phyloP scores from a whole-genome alignment of 2,888 invertebrate genomes.

The Achlya flavicornis region DNA sequence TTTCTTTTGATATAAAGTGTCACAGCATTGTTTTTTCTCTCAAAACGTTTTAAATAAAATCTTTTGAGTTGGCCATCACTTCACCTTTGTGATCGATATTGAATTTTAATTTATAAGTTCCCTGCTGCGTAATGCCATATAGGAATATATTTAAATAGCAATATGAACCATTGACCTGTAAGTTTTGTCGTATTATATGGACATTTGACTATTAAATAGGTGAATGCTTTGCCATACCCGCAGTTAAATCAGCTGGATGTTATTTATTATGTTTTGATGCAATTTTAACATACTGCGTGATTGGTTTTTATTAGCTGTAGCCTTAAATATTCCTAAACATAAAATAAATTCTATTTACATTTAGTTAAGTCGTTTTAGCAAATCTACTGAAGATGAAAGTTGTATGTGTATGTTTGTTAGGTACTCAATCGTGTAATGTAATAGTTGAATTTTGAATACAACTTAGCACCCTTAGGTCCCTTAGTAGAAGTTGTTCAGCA shows the following conservation, averaged over 20 bases:
- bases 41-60: slow-evolving; percentile 47
- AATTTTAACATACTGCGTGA: slow-evolving; percentile 27
- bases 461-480: no score
- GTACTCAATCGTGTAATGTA: no score
- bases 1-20: background rate
- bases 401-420: no score
- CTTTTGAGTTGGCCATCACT: slow-evolving; percentile 57
- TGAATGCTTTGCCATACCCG: slow-evolving; percentile 37
- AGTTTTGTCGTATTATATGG: slow-evolving; percentile 65
- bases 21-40: slow-evolving; percentile 50
- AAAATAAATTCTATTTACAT: no score
- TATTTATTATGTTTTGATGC: slow-evolving; percentile 48
- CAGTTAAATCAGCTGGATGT: slow-evolving; percentile 50
- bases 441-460: no score
- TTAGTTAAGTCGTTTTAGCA: no score
- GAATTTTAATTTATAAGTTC: slow-evolving; percentile 51
- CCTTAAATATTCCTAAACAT: background rate
- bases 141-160: slow-evolving; percentile 43
- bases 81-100: slow-evolving; percentile 54
- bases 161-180: slow-evolving; percentile 50
- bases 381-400: no score
- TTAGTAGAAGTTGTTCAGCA: no score
- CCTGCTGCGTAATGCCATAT: slow-evolving; percentile 66
- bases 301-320: slow-evolving; percentile 3
- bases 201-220: slow-evolving; percentile 33